Base-by-base conservation (phyloP, 2,888 invertebrate genomes). In the Xylocampa areola region DNA sequence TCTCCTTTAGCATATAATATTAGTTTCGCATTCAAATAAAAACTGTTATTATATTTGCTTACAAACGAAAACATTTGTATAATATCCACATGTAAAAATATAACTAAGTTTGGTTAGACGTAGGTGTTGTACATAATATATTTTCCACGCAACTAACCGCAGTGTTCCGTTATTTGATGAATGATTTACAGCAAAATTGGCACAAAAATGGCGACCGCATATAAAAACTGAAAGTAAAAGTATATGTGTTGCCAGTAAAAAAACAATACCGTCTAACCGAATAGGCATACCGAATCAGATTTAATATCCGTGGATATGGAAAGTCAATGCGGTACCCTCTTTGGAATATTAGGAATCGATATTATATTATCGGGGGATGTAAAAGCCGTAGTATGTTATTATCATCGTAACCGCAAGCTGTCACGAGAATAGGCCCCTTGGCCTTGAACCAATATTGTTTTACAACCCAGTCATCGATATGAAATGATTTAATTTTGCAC, bases 331-430 rank as follows among this genome's bases (percentile, higher is more conserved):
- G 61, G 62, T 72, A 68, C 57, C 51, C 59, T 41, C 55, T 51
- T 52, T 65, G 39, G 59, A 66, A 73, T 77, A 73, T 71, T 60
- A 70, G 36, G 23, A 76, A 76, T 73, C 68, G 67, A 66, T 74
- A 70, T 54, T 33, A 48, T 74, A 70, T 72, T 57, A 63, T 64
- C 64, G 72, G 62, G 55, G 70, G 65, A 69, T 69, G 68, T 75
- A 67, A 67, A 71, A 68, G 44, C 52, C 64, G 68, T 68, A 70
- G 73, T 77, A 70, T 73, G 67, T 75, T 80, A 75, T 79, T 72
- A 73, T 66, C 47, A 59, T 69, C 57, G 68, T 77, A 73, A 80
- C 67, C 61, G 65, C 78, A 69, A 80, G 73, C 77, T 60, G 80
- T 47, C 64, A 67, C 61, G 60, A 55, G 65, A 59, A 14, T 10